A percentile compares a stretch with the other conserved stretches of the same genome.
Evolutionary conservation across 1,140 invertebrate species (phyloP).

Genomic region (Eupeodes corollae): DNA sequence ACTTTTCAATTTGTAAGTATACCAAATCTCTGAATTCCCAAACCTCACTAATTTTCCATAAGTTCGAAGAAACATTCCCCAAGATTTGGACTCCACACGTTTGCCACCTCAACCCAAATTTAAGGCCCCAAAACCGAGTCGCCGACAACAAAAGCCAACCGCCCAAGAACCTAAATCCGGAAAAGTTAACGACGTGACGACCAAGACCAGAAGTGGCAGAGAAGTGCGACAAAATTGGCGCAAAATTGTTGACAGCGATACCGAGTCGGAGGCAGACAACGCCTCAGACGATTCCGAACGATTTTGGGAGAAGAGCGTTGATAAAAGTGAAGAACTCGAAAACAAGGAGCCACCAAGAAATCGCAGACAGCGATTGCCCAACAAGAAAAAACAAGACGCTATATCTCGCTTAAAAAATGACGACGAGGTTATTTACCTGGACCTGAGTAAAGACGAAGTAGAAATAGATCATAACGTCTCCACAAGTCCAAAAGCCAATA

Average conservation of each 20-base stretch:
- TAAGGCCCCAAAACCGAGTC: background rate
- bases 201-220: background rate
- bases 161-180: no score
- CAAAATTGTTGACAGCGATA: constrained; percentile 9
- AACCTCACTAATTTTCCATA: background rate
- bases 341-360: background rate
- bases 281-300: constrained; percentile 7
- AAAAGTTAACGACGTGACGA: background rate
- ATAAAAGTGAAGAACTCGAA: background rate
- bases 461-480: constrained; percentile 9
- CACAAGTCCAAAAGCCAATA: constrained; percentile 11
- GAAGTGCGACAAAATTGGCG: constrained; percentile 16
- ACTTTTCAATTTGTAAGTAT: constrained; percentile 27
- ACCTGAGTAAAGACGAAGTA: constrained; percentile 23
- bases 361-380: constrained; percentile 6
- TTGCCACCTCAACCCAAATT: background rate
- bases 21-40: no score
- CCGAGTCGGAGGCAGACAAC: constrained; percentile 5
- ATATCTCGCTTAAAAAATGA: constrained; percentile 1
- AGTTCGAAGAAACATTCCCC: background rate
- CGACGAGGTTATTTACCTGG: constrained; percentile 20
- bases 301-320: background rate
- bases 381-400: constrained; percentile 11
- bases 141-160: background rate
- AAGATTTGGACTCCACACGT: constrained; percentile 1